Conservation (phyloP, 2,888 invertebrate genomes). For the Galerucella pusilla region DNA sequence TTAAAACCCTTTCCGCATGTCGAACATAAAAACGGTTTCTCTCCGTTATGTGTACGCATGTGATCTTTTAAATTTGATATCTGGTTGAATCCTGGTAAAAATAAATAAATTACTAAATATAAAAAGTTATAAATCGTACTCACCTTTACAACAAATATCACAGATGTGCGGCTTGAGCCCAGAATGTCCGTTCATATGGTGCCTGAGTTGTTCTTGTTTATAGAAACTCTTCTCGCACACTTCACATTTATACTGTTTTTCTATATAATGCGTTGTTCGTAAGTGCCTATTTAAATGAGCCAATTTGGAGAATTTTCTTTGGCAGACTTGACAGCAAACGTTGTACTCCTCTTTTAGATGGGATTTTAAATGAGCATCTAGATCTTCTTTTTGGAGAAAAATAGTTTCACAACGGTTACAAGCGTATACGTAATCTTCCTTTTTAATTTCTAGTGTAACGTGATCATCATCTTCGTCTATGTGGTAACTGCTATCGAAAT, state of each 20-base stretch:
- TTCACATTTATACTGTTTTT: conserved; percentile 68
- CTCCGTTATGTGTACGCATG: conserved; percentile 65
- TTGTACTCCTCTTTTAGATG: conserved; percentile 47
- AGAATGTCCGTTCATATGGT: conserved; percentile 71
- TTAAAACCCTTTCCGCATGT: conserved; percentile 66
- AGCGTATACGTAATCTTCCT: conserved; percentile 46
- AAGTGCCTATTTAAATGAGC: conserved; percentile 67
- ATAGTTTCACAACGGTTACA: conserved; percentile 49
- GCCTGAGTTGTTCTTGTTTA: conserved; percentile 69
- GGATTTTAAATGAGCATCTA: conserved; percentile 48
- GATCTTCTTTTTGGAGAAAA: conserved; percentile 49
- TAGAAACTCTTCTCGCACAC: conserved; percentile 71
- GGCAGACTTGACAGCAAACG: conserved; percentile 68
- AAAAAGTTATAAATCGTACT: conserved; percentile 4
- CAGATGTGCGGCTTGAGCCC: conserved; percentile 71
- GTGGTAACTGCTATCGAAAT: conserved; percentile 46
- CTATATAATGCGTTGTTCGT: conserved; percentile 68
- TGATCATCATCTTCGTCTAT: conserved; percentile 42
- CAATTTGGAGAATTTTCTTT: conserved; percentile 67
- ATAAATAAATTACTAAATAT: not conserved
- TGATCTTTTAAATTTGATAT: conserved; percentile 66
- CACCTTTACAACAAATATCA: conserved; percentile 70
- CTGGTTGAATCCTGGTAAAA: conserved; percentile 64
- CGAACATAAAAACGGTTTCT: conserved; percentile 64
- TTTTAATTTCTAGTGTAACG: conserved; percentile 37